A percentile compares a stretch with the other conserved stretches of the same genome.
Evolutionary conservation across 1,140 invertebrate genomes (phyloP).

Genomic region (Dolichoris vasculosae): DNA sequence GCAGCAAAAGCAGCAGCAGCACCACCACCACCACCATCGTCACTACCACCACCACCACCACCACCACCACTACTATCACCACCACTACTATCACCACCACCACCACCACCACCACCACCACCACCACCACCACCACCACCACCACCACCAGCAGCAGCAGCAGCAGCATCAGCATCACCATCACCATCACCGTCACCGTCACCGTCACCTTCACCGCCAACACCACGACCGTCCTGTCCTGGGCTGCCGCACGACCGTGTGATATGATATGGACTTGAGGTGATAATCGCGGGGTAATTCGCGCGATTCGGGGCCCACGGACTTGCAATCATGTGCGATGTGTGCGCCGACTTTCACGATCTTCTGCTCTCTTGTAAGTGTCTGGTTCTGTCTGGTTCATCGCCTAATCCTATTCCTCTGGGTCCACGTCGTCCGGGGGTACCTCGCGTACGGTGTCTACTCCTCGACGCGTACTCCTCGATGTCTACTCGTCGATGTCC

Average conservation of each 20-base stretch:
- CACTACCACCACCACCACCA: not conserved
- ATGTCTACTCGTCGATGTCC: not conserved
- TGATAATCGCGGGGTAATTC: conserved; percentile 55
- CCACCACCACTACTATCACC: not conserved
- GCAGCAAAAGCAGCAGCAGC: not conserved
- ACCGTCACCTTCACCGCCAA: too few relatives aligned
- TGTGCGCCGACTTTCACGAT: conserved; percentile 86
- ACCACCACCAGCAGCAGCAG: conserved; percentile 6
- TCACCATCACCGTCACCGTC: not conserved
- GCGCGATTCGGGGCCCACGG: conserved; percentile 67
- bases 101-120: not conserved
- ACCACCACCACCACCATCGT: not conserved
- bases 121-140: not conserved
- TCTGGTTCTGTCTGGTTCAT: not conserved
- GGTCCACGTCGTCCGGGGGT: not conserved
- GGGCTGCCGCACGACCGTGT: conserved; percentile 22
- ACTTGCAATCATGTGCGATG: conserved; percentile 81
- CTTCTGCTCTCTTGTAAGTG: conserved; percentile 85
- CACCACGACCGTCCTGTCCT: conserved; percentile 1
- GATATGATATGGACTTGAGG: conserved; percentile 56
- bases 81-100: not conserved
- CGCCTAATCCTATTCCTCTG: not conserved
- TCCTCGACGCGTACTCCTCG: not conserved
- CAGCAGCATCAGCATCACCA: conserved; percentile 3
- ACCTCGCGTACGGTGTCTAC: not conserved